phyloP scores from a whole-genome alignment of 2,888 invertebrate species.

The Tachina lurida region DNA sequence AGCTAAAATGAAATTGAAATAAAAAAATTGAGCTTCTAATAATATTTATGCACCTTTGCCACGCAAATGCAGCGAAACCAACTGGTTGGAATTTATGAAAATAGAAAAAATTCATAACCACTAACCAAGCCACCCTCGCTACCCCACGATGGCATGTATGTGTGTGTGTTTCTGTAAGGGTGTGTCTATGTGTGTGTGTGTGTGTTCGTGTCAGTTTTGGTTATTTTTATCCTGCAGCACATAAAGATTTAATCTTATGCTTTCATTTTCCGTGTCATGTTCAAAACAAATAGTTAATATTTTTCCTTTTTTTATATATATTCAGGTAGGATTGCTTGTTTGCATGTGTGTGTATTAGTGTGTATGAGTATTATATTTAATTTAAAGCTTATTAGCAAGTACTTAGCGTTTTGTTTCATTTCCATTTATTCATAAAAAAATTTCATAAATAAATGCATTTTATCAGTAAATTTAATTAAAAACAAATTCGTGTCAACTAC shows the following conservation, averaged over 20 bases:
- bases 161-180: too few species aligned
- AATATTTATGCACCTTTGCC: constrained; percentile 51
- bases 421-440: background rate
- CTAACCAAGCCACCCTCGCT: background rate
- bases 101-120: constrained; percentile 1
- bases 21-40: constrained; percentile 26
- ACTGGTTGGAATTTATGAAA: constrained; percentile 15
- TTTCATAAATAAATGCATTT: constrained; percentile 1
- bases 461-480: constrained; percentile 42
- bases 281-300: background rate
- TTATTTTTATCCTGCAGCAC: background rate
- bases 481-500: constrained; percentile 25
- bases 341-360: background rate
- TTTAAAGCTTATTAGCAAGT: constrained; percentile 29
- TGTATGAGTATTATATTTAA: background rate
- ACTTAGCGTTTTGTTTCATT: constrained; percentile 22
- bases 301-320: background rate
- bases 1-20: background rate
- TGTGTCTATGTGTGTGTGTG: too few species aligned
- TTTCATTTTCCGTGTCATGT: constrained; percentile 1
- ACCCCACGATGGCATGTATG: background rate
- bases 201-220: background rate
- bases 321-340: background rate
- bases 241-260: constrained; percentile 40
- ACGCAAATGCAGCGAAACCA: constrained; percentile 46